A percentile compares a stretch with the other conserved stretches of the same genome.
These are phyloP conservation scores for Osmerus mordax DNA, from an alignment of 2,113 vertebrate species.

Conservation along the genomic window DNA sequence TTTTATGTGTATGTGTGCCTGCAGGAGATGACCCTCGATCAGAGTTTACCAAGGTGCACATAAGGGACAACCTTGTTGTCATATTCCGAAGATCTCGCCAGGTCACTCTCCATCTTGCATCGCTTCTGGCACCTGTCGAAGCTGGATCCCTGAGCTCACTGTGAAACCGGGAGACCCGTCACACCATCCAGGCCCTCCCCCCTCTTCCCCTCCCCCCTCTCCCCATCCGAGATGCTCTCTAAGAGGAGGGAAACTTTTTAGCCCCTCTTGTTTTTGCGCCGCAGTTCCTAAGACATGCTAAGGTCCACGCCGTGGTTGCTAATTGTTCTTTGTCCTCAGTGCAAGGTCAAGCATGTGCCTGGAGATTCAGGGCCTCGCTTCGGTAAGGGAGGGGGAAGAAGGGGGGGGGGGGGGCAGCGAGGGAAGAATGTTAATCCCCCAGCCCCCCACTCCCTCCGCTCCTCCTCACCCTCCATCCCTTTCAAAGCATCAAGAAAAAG, in stretches of 20 bases:
- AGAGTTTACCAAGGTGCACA: neutral
- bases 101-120: neutral
- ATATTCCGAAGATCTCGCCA: neutral
- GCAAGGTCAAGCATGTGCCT: conserved; percentile 71
- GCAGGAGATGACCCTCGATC: neutral
- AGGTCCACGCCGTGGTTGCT: conserved; percentile 60
- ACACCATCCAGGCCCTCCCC: no score
- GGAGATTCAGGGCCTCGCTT: conserved; percentile 57
- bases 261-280: conserved; percentile 53
- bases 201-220: neutral
- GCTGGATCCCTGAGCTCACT: conserved; percentile 50
- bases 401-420: conserved; percentile 39
- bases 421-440: conserved; percentile 72
- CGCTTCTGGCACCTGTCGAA: conserved; percentile 33
- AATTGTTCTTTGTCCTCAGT: conserved; percentile 70
- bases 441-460: conserved; percentile 24
- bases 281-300: conserved; percentile 43
- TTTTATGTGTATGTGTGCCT: neutral
- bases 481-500: conserved; percentile 22
- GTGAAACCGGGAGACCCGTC: conserved; percentile 13
- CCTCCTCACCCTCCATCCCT: conserved; percentile 3
- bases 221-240: conserved; percentile 45
- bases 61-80: neutral
- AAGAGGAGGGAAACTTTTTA: conserved; percentile 61
- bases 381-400: conserved; percentile 37